Evolutionary conservation across 2,797 vertebrate genomes (phyloP).

Genomic region (Rhabdomys pumilio): DNA sequence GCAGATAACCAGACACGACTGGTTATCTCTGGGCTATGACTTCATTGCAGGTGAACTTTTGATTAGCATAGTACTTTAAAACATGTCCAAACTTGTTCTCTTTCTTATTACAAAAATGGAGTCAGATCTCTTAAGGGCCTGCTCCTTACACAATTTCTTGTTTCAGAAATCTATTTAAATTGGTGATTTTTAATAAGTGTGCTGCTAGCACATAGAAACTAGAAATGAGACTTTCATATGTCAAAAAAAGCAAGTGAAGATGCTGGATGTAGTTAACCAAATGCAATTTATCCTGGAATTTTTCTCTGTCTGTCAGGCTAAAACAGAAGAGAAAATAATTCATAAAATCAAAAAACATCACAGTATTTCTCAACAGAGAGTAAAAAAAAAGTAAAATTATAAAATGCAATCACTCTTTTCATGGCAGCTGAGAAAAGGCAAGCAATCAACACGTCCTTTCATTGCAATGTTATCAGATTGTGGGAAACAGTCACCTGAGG

Average conservation of each 20-base stretch:
- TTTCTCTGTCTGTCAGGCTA: background rate
- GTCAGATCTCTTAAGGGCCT: too few relatives aligned
- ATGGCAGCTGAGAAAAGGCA: background rate
- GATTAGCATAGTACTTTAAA: too few relatives aligned
- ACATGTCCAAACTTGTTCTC: too few relatives aligned
- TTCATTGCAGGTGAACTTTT: too few relatives aligned
- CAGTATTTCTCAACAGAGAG: slow-evolving; percentile 45
- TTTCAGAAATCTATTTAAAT: slow-evolving; percentile 50
- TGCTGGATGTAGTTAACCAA: background rate
- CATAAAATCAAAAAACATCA: slow-evolving; percentile 46
- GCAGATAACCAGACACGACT: too few relatives aligned
- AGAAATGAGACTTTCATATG: background rate
- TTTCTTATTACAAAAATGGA: too few relatives aligned
- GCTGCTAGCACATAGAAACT: background rate
- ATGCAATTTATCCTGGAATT: background rate
- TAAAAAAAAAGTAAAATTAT: background rate
- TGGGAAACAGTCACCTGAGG: background rate
- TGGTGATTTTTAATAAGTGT: slow-evolving; percentile 9
- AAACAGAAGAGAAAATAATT: slow-evolving; percentile 64
- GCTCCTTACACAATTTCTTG: background rate
- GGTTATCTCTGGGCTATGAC: too few relatives aligned
- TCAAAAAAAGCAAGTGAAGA: slow-evolving; percentile 37
- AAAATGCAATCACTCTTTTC: background rate
- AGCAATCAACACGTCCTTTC: background rate
- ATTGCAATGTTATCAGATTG: background rate